These are phyloP conservation scores for Lasioglossum lativentre DNA, from an alignment of 2,888 invertebrate genomes.

Conservation along the genomic window DNA sequence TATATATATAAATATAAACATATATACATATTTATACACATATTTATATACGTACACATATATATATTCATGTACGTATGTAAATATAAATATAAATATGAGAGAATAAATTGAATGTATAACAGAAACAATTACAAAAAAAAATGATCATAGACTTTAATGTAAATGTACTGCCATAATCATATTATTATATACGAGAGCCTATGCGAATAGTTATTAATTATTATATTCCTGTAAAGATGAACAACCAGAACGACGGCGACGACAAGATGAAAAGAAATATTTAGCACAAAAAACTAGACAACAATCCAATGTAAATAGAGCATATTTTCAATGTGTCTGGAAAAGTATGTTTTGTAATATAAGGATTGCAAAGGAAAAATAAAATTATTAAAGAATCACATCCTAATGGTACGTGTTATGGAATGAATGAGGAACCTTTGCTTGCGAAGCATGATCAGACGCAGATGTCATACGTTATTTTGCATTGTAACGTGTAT, in stretches of 20 bases:
- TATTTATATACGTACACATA: background rate
- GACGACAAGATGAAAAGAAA: slow-evolving; percentile 52
- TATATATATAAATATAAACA: background rate
- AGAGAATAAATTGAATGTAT: slow-evolving; percentile 59
- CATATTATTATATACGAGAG: slow-evolving; percentile 80
- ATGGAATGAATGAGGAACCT: slow-evolving; percentile 11
- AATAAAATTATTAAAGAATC: slow-evolving; percentile 81
- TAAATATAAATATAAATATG: slow-evolving; percentile 57
- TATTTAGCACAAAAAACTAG: slow-evolving; percentile 71
- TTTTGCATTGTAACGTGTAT: slow-evolving; percentile 33
- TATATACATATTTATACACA: background rate
- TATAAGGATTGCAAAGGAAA: slow-evolving; percentile 83
- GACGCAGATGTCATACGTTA: background rate
- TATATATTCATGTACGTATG: slow-evolving; percentile 32
- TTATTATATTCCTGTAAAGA: slow-evolving; percentile 82
- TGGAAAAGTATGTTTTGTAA: slow-evolving; percentile 85
- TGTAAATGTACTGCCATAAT: slow-evolving; percentile 85
- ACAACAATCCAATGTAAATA: slow-evolving; percentile 83
- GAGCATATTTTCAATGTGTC: slow-evolving; percentile 85
- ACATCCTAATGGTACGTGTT: slow-evolving; percentile 41
- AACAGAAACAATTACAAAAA: slow-evolving; percentile 71
- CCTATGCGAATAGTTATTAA: slow-evolving; percentile 81
- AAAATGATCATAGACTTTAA: slow-evolving; percentile 78
- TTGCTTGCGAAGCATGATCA: slow-evolving; percentile 10
- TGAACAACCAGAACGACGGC: slow-evolving; percentile 72